Conservation (phyloP, 2,113 vertebrate genomes). For the Acrocephalus kingi region DNA sequence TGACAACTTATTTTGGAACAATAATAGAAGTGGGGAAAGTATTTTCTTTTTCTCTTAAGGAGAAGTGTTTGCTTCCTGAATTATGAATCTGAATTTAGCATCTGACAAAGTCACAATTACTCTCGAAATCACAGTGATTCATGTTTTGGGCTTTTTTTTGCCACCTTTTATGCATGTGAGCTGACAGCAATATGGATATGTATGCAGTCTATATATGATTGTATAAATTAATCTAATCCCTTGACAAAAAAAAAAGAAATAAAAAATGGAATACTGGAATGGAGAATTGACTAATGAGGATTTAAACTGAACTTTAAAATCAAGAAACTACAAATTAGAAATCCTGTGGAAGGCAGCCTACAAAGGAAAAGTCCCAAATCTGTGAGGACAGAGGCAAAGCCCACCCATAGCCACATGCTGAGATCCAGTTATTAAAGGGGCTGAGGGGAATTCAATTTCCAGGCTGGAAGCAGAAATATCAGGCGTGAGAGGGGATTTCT, state of each 20-base stretch:
- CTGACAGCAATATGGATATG: neutral
- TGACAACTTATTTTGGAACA: neutral
- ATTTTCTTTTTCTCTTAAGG: neutral
- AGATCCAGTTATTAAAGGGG: neutral
- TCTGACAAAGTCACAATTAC: neutral
- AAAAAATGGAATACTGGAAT: neutral
- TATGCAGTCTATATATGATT: neutral
- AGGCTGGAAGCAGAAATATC: conserved; percentile 3
- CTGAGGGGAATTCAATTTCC: neutral
- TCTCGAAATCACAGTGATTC: neutral
- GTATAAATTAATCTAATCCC: neutral
- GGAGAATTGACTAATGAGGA: neutral
- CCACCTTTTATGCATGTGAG: neutral
- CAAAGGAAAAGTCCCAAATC: neutral
- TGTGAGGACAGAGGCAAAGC: neutral
- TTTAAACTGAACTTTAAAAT: neutral
- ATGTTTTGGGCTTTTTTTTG: neutral
- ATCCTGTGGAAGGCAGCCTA: neutral
- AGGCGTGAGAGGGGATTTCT: conserved; percentile 27
- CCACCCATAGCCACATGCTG: neutral
- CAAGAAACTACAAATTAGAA: neutral
- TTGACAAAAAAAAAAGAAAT: neutral
- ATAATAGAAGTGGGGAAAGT: neutral
- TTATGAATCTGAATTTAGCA: neutral
- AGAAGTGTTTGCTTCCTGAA: neutral